Percentiles rank a stretch among this genome's conserved stretches.
These are phyloP conservation scores for Pterostichus madidus DNA, from an alignment of 2,888 invertebrate genomes.

Conservation along the genomic window DNA sequence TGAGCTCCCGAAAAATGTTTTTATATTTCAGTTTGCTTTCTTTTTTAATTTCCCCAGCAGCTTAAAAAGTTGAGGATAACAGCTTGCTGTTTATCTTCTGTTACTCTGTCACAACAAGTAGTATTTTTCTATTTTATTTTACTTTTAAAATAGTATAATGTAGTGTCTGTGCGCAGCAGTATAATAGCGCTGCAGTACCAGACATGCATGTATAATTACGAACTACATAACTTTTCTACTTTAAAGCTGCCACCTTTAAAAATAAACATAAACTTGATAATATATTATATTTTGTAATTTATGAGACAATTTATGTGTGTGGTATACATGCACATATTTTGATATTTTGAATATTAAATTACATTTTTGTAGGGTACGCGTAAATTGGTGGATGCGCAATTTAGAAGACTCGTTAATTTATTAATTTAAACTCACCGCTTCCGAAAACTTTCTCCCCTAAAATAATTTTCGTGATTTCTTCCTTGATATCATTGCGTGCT, in stretches of 20 bases:
- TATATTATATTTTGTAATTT: constrained; percentile 42
- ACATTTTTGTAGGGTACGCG: no score
- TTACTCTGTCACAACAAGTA: constrained; percentile 21
- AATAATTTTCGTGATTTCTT: constrained; percentile 16
- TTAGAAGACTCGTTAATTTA: constrained; percentile 1
- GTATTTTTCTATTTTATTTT: constrained; percentile 16
- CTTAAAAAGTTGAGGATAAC: not conserved
- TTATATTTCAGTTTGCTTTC: no score
- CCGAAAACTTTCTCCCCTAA: constrained; percentile 34
- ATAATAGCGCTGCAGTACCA: constrained; percentile 38
- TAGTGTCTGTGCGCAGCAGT: not conserved
- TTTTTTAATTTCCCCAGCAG: no score
- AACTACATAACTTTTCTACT: constrained; percentile 39
- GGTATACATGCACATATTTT: not conserved
- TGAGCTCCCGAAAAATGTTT: no score
- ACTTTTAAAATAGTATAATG: constrained; percentile 34
- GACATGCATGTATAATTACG: constrained; percentile 37
- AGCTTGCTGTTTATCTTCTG: constrained; percentile 1
- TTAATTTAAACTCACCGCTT: not conserved
- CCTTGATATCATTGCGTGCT: constrained; percentile 28
- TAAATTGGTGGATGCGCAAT: not conserved
- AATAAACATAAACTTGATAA: constrained; percentile 18
- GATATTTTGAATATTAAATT: not conserved
- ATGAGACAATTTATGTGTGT: constrained; percentile 19
- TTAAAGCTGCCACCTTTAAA: constrained; percentile 1